Evolutionary conservation across 2,888 invertebrate genomes (phyloP).

Genomic region (Ellobium chinense): DNA sequence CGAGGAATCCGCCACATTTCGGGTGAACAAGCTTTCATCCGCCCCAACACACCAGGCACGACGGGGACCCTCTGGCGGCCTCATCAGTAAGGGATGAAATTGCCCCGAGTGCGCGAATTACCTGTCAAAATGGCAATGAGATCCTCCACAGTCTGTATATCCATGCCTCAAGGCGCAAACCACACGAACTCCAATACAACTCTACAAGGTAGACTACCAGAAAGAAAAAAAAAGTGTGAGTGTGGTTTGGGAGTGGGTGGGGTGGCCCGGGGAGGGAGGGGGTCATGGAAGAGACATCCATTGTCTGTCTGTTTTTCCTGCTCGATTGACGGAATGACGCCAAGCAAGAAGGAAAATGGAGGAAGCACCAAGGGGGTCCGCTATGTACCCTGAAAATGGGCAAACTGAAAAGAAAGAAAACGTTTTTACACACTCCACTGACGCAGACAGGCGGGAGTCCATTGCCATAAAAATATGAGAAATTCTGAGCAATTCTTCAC

Average conservation of each 20-base stretch:
- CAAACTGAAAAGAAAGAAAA: background rate
- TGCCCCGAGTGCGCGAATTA: background rate
- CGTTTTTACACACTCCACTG: background rate
- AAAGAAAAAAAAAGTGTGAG: too few species aligned
- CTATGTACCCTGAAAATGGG: background rate
- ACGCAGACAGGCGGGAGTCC: background rate
- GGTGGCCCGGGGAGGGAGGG: too few species aligned
- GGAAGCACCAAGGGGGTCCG: background rate
- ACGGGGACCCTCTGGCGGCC: background rate
- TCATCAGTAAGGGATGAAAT: background rate
- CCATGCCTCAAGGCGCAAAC: slow-evolving; percentile 3
- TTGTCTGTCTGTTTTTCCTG: background rate
- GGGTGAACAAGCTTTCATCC: slow-evolving; percentile 2
- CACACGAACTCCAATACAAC: too few species aligned
- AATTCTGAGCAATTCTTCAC: background rate
- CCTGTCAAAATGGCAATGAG: slow-evolving; percentile 3
- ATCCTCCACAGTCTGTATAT: background rate
- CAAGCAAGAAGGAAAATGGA: background rate
- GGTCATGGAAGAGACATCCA: background rate
- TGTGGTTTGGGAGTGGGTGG: too few species aligned
- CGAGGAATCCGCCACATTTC: slow-evolving; percentile 24
- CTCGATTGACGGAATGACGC: background rate
- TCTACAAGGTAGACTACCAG: too few species aligned
- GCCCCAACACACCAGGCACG: slow-evolving; percentile 2
- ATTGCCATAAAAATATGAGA: background rate